These are phyloP conservation scores for Poecilia picta DNA, from an alignment of 2,797 vertebrate genomes.

Conservation along the genomic window DNA sequence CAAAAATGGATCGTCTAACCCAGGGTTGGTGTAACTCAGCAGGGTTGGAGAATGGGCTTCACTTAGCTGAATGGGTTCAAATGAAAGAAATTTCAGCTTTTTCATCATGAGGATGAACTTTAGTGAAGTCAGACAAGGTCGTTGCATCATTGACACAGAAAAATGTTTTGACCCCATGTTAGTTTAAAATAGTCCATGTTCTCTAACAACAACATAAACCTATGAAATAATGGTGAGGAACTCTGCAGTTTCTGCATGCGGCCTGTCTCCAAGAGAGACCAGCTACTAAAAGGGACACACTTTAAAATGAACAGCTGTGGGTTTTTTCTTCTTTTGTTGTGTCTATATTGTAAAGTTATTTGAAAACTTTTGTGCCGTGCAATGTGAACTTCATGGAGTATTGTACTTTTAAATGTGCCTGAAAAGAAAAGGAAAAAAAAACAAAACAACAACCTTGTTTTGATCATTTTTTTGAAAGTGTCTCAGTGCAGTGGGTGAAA, in stretches of 20 bases:
- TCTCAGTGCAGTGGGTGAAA: conserved; percentile 43
- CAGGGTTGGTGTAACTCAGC: background rate
- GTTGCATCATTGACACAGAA: background rate
- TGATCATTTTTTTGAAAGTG: conserved; percentile 33
- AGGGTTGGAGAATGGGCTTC: background rate
- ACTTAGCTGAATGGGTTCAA: background rate
- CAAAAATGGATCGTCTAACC: background rate
- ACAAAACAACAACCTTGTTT: conserved; percentile 32
- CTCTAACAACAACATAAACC: background rate
- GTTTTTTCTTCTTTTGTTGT: background rate
- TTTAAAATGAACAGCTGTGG: conserved; percentile 2
- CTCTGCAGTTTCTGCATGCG: background rate
- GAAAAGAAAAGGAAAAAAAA: conserved; percentile 1
- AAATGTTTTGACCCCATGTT: background rate
- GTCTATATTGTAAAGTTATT: conserved; percentile 59
- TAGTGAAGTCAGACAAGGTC: background rate
- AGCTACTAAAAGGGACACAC: conserved; percentile 27
- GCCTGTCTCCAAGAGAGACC: conserved; percentile 31
- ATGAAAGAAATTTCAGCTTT: background rate
- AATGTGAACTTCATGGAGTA: conserved; percentile 58
- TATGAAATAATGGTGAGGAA: background rate
- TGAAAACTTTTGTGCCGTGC: conserved; percentile 58
- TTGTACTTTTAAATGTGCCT: conserved; percentile 55
- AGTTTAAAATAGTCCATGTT: background rate
- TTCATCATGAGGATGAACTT: background rate